Percentiles rank a stretch among this genome's conserved stretches.
phyloP scores from a whole-genome alignment of 2,113 vertebrate species.

The Aleadryas rufinucha region DNA sequence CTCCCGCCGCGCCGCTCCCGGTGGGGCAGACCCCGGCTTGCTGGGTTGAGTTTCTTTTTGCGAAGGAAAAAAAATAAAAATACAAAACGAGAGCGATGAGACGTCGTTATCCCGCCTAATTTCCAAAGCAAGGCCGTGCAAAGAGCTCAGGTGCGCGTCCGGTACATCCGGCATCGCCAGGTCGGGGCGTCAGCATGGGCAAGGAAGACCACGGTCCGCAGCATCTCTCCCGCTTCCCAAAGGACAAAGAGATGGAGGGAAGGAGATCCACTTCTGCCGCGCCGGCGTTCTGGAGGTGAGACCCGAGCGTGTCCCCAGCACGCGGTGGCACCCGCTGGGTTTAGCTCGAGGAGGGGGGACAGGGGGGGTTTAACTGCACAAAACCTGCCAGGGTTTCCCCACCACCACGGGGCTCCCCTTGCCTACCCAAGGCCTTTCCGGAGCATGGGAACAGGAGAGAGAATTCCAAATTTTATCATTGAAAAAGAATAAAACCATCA shows the following conservation, averaged over 20 bases:
- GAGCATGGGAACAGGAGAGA: not conserved
- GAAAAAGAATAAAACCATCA: not conserved
- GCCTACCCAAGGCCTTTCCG: fast-evolving
- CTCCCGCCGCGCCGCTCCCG: not conserved
- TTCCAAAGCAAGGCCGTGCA: slow-evolving; percentile 49
- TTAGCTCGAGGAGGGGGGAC: not conserved
- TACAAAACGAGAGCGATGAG: not conserved
- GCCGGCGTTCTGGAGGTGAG: not conserved
- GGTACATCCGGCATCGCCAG: not conserved
- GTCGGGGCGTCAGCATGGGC: fast-evolving
- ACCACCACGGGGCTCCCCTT: not conserved
- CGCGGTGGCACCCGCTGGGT: fast-evolving
- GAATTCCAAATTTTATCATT: not conserved
- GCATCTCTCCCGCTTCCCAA: not conserved
- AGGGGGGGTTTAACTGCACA: not conserved
- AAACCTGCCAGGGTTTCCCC: not conserved
- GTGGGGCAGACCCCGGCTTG: not conserved
- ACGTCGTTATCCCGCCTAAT: slow-evolving; percentile 2
- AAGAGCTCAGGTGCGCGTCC: slow-evolving; percentile 6
- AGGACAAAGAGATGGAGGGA: not conserved
- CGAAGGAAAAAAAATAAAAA: not conserved
- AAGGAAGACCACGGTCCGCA: not conserved
- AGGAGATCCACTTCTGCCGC: not conserved
- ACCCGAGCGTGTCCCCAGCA: not conserved
- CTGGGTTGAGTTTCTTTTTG: not conserved